A percentile compares a stretch with the other conserved stretches of the same genome.
Evolutionary conservation across 2,113 vertebrate species (phyloP).

Genomic region (Malaclemys terrapin): DNA sequence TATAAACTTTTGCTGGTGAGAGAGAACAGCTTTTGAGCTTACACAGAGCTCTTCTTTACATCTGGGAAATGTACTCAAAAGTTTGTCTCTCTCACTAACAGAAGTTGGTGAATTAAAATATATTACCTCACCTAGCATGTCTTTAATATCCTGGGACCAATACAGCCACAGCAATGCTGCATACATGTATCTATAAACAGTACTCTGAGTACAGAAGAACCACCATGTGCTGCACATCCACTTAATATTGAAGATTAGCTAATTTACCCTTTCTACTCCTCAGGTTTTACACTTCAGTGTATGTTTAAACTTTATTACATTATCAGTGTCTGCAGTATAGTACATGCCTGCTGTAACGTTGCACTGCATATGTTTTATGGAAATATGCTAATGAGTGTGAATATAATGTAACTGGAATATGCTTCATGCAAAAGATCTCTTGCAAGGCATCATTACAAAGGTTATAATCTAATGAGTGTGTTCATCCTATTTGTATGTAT

Average conservation of each 20-base stretch:
- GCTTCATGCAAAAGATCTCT: too few species aligned
- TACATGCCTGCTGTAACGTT: not conserved
- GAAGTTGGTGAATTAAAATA: not conserved
- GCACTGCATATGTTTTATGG: too few species aligned
- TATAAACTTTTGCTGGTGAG: not conserved
- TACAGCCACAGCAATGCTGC: not conserved
- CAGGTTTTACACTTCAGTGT: not conserved
- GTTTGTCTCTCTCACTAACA: not conserved
- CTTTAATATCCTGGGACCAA: not conserved
- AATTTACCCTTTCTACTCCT: not conserved
- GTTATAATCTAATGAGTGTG: too few species aligned
- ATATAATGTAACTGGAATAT: too few species aligned
- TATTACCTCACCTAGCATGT: not conserved
- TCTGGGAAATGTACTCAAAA: not conserved
- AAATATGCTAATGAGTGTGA: too few species aligned
- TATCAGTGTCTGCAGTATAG: not conserved
- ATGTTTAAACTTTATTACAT: not conserved
- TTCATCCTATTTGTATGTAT: too few species aligned
- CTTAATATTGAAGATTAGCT: not conserved
- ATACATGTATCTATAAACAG: not conserved
- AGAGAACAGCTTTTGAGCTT: not conserved
- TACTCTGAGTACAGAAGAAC: not conserved
- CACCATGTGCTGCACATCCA: not conserved
- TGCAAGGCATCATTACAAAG: too few species aligned
- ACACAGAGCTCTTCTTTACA: not conserved